Conservation (phyloP, 2,113 vertebrate species). For the Collichthys lucidus region DNA sequence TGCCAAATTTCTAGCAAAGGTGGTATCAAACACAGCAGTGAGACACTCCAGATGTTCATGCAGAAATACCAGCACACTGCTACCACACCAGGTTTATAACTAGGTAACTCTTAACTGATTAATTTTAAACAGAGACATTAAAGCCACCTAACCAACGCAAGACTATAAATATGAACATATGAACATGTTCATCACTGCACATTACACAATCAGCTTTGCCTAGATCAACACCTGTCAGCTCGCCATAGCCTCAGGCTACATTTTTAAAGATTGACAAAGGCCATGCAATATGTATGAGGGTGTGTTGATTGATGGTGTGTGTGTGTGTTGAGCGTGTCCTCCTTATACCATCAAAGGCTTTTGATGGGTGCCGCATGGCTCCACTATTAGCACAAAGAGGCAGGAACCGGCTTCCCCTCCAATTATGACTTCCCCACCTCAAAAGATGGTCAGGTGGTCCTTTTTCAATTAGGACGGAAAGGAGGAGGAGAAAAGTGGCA, state of each 20-base stretch:
- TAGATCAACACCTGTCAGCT: constrained; percentile 45
- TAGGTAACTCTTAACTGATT: not conserved
- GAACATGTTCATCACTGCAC: constrained; percentile 3
- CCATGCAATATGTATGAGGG: constrained; percentile 65
- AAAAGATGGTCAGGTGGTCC: constrained; percentile 69
- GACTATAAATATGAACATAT: too few species aligned
- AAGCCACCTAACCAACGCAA: too few species aligned
- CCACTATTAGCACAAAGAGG: constrained; percentile 44
- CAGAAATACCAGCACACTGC: not conserved
- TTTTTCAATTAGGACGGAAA: constrained; percentile 64
- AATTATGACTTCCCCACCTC: constrained; percentile 67
- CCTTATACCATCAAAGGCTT: constrained; percentile 65
- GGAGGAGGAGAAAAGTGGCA: constrained; percentile 57
- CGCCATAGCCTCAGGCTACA: constrained; percentile 19
- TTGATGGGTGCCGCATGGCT: constrained; percentile 48
- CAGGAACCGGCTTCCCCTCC: constrained; percentile 62
- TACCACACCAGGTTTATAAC: not conserved
- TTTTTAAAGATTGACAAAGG: constrained; percentile 54
- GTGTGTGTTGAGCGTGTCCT: constrained; percentile 54
- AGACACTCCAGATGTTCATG: not conserved
- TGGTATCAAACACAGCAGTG: not conserved
- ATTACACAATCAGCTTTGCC: constrained; percentile 6
- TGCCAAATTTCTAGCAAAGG: not conserved
- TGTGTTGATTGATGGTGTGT: constrained; percentile 39
- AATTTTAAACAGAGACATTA: not conserved